A percentile compares a stretch with the other conserved stretches of the same genome.
These are phyloP conservation scores for Puntigrus tetrazona DNA, from an alignment of 2,113 vertebrate genomes.

Conservation along the genomic window DNA sequence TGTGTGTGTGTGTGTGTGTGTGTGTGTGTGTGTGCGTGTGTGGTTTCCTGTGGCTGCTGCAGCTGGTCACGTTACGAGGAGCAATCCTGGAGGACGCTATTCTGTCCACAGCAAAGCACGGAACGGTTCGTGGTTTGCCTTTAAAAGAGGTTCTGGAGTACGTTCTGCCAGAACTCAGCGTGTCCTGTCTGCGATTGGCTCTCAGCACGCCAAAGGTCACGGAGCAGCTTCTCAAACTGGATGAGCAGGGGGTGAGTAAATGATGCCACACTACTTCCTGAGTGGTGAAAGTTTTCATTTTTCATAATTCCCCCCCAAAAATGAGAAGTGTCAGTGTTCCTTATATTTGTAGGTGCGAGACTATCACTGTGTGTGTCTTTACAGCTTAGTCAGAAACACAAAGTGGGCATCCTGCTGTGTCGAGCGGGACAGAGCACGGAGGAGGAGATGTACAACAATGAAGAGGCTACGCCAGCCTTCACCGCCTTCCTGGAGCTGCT, in stretches of 20 bases:
- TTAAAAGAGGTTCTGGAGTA: constrained; percentile 88
- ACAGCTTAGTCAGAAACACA: constrained; percentile 90
- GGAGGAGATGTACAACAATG: constrained; percentile 99
- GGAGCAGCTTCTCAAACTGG: constrained; percentile 92
- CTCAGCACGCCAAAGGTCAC: constrained; percentile 85
- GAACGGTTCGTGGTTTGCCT: constrained; percentile 84
- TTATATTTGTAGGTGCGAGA: constrained; percentile 1
- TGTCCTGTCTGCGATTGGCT: constrained; percentile 84
- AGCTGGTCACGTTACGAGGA: constrained; percentile 89
- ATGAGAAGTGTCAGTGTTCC: not conserved
- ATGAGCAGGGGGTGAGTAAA: constrained; percentile 89
- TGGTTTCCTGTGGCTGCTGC: not conserved
- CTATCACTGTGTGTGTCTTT: not conserved
- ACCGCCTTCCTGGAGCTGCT: constrained; percentile 87
- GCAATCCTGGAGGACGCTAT: constrained; percentile 87
- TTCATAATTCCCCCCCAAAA: not conserved
- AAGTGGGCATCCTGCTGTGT: constrained; percentile 94
- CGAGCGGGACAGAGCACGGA: constrained; percentile 90
- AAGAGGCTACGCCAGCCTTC: constrained; percentile 84
- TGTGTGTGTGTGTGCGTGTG: not conserved
- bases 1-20: not conserved
- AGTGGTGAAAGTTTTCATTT: not conserved
- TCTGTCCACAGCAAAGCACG: constrained; percentile 80
- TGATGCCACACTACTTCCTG: not conserved
- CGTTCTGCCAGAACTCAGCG: constrained; percentile 84